Evolutionary conservation across 2,113 vertebrate species (phyloP).

Genomic region (Boleophthalmus pectinirostris): DNA sequence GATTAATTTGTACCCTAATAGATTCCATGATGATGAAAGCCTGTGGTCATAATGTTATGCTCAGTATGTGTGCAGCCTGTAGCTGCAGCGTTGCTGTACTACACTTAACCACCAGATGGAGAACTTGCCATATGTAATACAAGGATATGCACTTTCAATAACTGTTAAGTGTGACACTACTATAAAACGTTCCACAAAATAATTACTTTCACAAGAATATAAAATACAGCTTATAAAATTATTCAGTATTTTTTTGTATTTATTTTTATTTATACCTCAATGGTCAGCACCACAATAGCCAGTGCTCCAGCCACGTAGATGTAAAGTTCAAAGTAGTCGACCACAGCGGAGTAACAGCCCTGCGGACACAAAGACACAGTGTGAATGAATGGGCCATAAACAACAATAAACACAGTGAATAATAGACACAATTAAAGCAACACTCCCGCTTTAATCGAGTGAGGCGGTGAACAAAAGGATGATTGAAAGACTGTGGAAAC

Average conservation of each 20-base stretch:
- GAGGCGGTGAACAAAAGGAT: constrained; percentile 56
- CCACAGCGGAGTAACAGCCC: constrained; percentile 93
- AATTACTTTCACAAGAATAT: neutral
- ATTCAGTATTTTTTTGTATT: constrained; percentile 6
- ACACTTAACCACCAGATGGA: constrained; percentile 55
- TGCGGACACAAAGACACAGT: constrained; percentile 54
- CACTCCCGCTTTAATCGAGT: constrained; percentile 50
- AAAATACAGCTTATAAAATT: constrained; percentile 5
- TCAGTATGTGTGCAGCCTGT: neutral
- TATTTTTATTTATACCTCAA: constrained; percentile 80
- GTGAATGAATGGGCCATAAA: constrained; percentile 38
- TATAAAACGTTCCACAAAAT: constrained; percentile 4
- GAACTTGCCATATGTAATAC: constrained; percentile 25
- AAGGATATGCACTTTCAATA: neutral
- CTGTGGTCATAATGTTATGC: neutral
- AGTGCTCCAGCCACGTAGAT: constrained; percentile 93
- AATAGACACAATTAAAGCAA: constrained; percentile 52
- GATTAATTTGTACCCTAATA: neutral
- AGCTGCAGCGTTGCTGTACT: constrained; percentile 2
- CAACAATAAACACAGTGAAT: constrained; percentile 34
- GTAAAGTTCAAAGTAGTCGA: constrained; percentile 90
- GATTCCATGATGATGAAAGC: neutral
- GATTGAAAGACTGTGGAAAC: constrained; percentile 51
- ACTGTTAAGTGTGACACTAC: neutral
- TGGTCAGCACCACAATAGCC: constrained; percentile 89